A percentile compares a stretch with the other conserved stretches of the same genome.
Evolutionary conservation across 2,113 vertebrate species (phyloP).

Genomic region (Smithornis capensis): DNA sequence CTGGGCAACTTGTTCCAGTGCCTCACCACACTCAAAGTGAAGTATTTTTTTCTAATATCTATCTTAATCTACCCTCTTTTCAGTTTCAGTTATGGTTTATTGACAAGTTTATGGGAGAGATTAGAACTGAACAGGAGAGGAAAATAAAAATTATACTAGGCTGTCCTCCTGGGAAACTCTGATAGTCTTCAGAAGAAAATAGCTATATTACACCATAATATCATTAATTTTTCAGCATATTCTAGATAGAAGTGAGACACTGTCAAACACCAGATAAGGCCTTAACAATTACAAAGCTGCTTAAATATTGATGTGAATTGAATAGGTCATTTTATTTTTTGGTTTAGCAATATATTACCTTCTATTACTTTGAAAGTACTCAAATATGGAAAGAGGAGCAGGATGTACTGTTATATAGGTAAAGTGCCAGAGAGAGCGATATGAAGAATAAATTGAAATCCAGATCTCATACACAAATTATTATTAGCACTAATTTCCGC

Average conservation of each 20-base stretch:
- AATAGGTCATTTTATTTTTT: not conserved
- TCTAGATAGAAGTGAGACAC: not conserved
- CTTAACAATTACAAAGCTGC: not conserved
- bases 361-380: not conserved
- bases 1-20: not conserved
- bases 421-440: not conserved
- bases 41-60: not conserved
- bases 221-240: not conserved
- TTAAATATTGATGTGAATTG: conserved; percentile 26
- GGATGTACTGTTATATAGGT: not conserved
- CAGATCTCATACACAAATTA: conserved; percentile 67
- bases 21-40: not conserved
- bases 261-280: not conserved
- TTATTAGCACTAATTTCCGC: conserved; percentile 73
- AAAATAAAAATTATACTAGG: not conserved
- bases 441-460: conserved; percentile 47
- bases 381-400: not conserved
- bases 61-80: not conserved
- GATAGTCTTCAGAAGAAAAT: not conserved
- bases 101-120: not conserved
- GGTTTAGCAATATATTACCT: not conserved
- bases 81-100: not conserved
- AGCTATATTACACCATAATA: not conserved
- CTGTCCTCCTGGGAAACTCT: not conserved
- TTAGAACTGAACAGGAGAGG: not conserved